Evolutionary conservation across 2,888 invertebrate species (phyloP), one percentile per base, ranked within the genome.

Genomic region (Chloroclysta siterata): DNA sequence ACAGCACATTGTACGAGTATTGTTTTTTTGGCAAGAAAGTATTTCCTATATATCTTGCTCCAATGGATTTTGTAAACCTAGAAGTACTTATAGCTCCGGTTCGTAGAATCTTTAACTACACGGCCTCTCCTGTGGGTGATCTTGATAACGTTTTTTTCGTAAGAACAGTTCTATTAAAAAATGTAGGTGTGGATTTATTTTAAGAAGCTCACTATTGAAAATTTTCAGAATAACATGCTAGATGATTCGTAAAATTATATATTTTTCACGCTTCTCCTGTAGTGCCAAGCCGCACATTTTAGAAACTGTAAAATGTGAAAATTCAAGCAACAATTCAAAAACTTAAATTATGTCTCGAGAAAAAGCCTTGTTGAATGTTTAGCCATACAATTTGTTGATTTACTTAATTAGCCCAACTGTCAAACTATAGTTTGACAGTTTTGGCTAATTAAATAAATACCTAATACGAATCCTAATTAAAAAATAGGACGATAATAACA

Each of bases 101-200:
- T 33, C 33, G 33, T 7, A 8, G 33, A 33, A 33, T 6, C 33
- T 33, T 33, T 6, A 22, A 44, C 44, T 46, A 10, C 54, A 47
- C 54, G 36, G 46, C 17, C 33, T 46, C 28, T 44, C 13, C 6
- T 10, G 44, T 46, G 53, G 39, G 55, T 47, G 46, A 48, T 56
- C 48, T 53, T 55, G 36, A 55, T 55, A 15, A 42, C 29, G 48
- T 50, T 22, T 53, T n/a, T 56, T 60, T 65, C 60, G 42, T 56
- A 58, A 52, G 36, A 60, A 39, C 29, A 50, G 17, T 54, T 50
- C 47, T 60, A 54, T 65, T 54, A 58, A 46, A 65, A 52, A 58
- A 65, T 29, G 58, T 65, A 65, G 65, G 58, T 59, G 65, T 61
- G 65, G 8, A 41, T 57, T 57, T 65, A 61, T 61, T 61, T 61